Base-by-base conservation (phyloP, 2,888 invertebrate genomes). In the Shargacucullia verbasci region DNA sequence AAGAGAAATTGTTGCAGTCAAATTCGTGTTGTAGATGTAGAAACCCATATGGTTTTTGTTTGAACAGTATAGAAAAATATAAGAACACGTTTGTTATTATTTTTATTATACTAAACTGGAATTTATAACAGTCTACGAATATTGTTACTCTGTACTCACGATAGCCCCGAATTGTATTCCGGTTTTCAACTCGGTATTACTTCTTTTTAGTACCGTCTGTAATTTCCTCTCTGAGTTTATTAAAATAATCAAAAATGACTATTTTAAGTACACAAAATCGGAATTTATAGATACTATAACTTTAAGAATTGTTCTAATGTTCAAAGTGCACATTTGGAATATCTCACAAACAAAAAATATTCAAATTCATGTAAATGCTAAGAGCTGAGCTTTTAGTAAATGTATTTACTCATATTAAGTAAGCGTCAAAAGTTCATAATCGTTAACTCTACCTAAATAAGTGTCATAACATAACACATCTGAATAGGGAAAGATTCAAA, bases 301-400 rank as follows among this genome's bases (percentile, higher is more conserved):
- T 66, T 62, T 73, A 72, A 69, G 54, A 70, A 70, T 67, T 67
- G 59, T 70, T 76, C 70, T 62, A 71, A 78, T 69, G 76, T 73
- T 78, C 64, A 66, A 77, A 71, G 57, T 81, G 82, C 83, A 84
- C 84, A 79, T 82, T 82, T 79, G 77, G 59, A 79, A 81, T 79
- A 74, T 81, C 73, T 78, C 79, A 79, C 81, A 69, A 78, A 73
- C 64, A 72, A 72, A 65, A n/a, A 71, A 64, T 64, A 68, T 54
- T 72, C 43, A 48, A 68, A 62, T 74, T 77, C 78, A 76, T 78
- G 52, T 81, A 78, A 76, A 73, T 75, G 76, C 77, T 83, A 83
- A 79, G 79, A 78, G 81, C 80, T 80, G 79, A 80, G 86, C 87
- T 87, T 86, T 78, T 84, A 85, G 81, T 80, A 74, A 78, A 78